These are phyloP conservation scores for Triplophysa dalaica DNA, from an alignment of 2,113 vertebrate species.

Conservation along the genomic window DNA sequence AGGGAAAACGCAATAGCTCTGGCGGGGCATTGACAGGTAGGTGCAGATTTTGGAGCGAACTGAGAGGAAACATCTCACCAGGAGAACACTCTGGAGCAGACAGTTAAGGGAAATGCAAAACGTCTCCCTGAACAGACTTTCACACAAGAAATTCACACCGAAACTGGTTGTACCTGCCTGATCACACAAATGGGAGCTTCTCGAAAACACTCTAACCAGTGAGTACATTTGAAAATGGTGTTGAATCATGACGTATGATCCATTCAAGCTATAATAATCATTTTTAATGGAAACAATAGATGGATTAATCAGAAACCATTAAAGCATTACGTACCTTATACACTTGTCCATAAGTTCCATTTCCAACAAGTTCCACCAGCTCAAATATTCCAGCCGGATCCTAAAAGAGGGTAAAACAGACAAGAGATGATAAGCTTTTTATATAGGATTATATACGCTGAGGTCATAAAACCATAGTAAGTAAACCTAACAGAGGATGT, in stretches of 20 bases:
- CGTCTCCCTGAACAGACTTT: background rate
- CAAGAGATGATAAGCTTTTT: conserved; percentile 20
- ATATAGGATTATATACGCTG: background rate
- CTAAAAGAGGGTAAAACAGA: conserved; percentile 67
- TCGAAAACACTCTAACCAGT: background rate
- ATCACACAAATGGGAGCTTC: background rate
- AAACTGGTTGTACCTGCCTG: background rate
- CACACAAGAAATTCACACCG: background rate
- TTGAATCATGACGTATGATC: too few species aligned
- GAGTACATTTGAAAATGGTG: too few species aligned
- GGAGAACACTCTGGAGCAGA: background rate
- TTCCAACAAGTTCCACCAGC: conserved; percentile 96
- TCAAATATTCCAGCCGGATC: conserved; percentile 98
- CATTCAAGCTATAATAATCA: too few species aligned
- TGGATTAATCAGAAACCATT: background rate
- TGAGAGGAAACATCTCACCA: background rate
- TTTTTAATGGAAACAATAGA: too few species aligned
- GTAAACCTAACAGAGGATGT: background rate
- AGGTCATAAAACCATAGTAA: background rate
- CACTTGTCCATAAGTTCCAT: conserved; percentile 96
- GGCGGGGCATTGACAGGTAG: conserved; percentile 19
- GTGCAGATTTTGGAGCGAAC: conserved; percentile 2
- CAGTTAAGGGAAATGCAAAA: conserved; percentile 10
- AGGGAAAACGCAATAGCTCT: background rate
- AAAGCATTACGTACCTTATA: conserved; percentile 85